A percentile compares a stretch with the other conserved stretches of the same genome.
phyloP scores from a whole-genome alignment of 2,113 vertebrate species.

The Tachycineta bicolor region DNA sequence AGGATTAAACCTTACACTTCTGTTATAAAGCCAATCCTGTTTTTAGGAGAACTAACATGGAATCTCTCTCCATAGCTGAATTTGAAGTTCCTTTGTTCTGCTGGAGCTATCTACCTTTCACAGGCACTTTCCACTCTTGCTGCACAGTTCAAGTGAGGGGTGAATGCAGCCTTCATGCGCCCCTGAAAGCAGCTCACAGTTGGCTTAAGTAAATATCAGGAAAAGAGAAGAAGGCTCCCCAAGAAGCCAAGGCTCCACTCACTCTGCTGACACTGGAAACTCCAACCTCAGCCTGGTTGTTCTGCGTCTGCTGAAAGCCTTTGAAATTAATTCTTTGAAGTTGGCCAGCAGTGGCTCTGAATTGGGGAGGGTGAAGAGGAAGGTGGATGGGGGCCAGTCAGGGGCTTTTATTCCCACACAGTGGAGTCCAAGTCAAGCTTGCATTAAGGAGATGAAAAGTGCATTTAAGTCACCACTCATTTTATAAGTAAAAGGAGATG shows the following conservation, averaged over 20 bases:
- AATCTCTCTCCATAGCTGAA: background rate
- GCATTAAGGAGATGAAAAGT: background rate
- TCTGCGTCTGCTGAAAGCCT: slow-evolving; percentile 34
- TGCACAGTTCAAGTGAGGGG: background rate
- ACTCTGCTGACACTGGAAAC: background rate
- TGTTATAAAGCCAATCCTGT: background rate
- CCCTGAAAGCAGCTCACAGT: background rate
- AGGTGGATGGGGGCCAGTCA: background rate
- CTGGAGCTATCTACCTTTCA: background rate
- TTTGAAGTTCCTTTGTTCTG: background rate
- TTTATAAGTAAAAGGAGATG: background rate
- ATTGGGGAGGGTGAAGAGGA: background rate
- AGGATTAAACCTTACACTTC: background rate
- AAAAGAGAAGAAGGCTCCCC: background rate
- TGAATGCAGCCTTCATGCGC: background rate
- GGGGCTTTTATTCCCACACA: background rate
- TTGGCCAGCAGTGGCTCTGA: background rate
- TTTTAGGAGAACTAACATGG: background rate
- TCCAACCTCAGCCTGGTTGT: background rate
- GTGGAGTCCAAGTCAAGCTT: background rate
- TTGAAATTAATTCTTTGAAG: slow-evolving; percentile 76
- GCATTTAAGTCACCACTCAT: background rate
- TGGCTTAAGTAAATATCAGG: background rate
- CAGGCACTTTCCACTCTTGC: background rate
- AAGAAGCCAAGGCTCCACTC: background rate